Base-by-base conservation (phyloP, 2,888 invertebrate genomes). In the Monopis laevigella region DNA sequence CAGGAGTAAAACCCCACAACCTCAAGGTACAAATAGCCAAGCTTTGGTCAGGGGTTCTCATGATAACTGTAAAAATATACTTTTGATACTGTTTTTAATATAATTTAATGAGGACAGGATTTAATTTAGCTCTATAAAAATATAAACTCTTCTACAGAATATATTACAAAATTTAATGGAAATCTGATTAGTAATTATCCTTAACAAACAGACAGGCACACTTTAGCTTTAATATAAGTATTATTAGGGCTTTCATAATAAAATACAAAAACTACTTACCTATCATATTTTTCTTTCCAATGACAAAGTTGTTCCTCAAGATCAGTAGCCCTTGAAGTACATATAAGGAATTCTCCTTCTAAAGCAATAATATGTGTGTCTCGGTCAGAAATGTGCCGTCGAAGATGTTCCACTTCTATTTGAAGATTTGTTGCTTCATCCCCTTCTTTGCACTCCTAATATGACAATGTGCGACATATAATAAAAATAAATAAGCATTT, bases 271-370 rank as follows among this genome's bases (percentile, higher is more conserved):
- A 11, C 12, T 21, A 24, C 24, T 16, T 56, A 87, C 91, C 91
- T 87, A 65, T 92, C 92, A 82, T 96, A 96, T 81, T 96, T 94
- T 62, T 96, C 96, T 63, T 93, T 88, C 90, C 95, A 94, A 52
- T 92, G 90, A 40, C 86, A 73, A 42, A 95, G 75, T 65, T 95
- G 93, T 50, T 94, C 94, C 55, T 90, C 88, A 42, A 93, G 82
- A 44, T 91, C 88, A 18, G 88, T 87, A 58, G 90, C 84, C 55
- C 90, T 88, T 36, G 91, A 88, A 41, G 88, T 88, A 59, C 91
- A 90, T 55, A 89, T 89, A 46, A 93, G 77, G 65, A 93, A 91
- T 62, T 92, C 93, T 2, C 89, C 88, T 69, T 96, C 95, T 83
- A 96, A 88, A 54, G 88, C 89, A 48, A 90, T 85, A 53, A 96